Evolutionary conservation across 2,888 invertebrate species (phyloP).

Genomic region (Syritta pipiens): DNA sequence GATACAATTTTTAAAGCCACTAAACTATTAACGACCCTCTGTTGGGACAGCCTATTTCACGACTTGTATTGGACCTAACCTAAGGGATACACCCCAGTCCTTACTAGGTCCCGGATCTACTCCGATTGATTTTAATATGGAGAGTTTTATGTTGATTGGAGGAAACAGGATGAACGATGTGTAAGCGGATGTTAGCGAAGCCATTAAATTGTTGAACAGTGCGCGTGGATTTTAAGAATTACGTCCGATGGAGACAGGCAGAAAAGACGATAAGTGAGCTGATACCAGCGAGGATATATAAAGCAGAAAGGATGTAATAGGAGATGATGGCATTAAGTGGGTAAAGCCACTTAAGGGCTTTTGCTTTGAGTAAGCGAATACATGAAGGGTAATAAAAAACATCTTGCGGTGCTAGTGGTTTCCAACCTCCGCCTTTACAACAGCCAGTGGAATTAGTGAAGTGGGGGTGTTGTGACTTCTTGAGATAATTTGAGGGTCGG

Average conservation of each 20-base stretch:
- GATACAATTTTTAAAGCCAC: conserved; percentile 41
- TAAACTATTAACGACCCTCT: conserved; percentile 49
- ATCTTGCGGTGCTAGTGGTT: conserved; percentile 55
- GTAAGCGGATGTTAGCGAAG: conserved; percentile 59
- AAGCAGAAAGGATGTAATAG: conserved; percentile 64
- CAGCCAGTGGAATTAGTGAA: conserved; percentile 7
- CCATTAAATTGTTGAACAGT: conserved; percentile 59
- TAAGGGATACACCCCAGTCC: conserved; percentile 22
- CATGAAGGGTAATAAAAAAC: conserved; percentile 62
- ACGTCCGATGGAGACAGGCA: conserved; percentile 26
- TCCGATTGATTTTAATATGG: conserved; percentile 60
- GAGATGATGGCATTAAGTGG: conserved; percentile 66
- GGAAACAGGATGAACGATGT: conserved; percentile 62
- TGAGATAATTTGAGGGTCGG: conserved; percentile 17
- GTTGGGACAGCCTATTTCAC: conserved; percentile 3
- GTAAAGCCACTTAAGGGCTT: conserved; percentile 65
- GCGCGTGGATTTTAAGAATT: conserved; percentile 55
- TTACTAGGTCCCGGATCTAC: conserved; percentile 42
- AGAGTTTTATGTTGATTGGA: conserved; percentile 53
- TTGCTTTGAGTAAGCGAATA: conserved; percentile 53
- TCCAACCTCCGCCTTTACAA: conserved; percentile 31
- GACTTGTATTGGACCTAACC: neutral
- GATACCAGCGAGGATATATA: conserved; percentile 60
- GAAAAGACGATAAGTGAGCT: conserved; percentile 58
- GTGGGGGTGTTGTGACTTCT: neutral